Evolutionary conservation across 2,888 invertebrate genomes (phyloP), one percentile per base, ranked within the genome.

Genomic region (Meteorus colon): DNA sequence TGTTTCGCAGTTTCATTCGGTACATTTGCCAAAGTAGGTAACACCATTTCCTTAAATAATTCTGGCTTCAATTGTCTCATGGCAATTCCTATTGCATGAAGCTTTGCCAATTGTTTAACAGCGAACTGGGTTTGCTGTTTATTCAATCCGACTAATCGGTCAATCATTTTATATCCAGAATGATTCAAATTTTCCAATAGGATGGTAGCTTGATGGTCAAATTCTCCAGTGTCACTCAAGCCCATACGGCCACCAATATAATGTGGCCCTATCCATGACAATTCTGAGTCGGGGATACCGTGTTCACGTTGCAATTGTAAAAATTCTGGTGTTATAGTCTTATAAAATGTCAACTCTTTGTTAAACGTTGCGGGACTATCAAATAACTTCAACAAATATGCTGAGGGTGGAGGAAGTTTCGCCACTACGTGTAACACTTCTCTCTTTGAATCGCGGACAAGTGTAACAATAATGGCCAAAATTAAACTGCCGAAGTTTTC

Each of bases 401-500:
- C 77, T 0, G 89, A 86, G 0, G 82, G 84, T 0, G 90, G 89
- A 19, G 89, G 88, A 72, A 89, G 81, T 77, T 90, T 90, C 0
- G 84, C 84, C 4, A 90, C 89, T 2, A 89, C 76, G 75, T 87
- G 83, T 27, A 86, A 73, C 3, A 79, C 79, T 60, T 85, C 83
- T 4, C 79, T 73, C 6, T 81, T 82, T 29, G 82, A 79, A 48
- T 84, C 80, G 4, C 51, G 65, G 0, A 70, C 69, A 0, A 87
- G 62, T 1, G 77, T 83, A 8, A 82, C 83, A 59, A 84, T 83
- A 10, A 89, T 80, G 4, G 86, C 86, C 12, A 89, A 77, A 68
- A 90, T 89, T 14, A 87, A 41, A 73, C 89, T 89, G 2, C 89
- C 89, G 62, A 86, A 89, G 78, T 89, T 89, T 37, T 89, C 89